Evolutionary conservation across 2,113 vertebrate genomes (phyloP), one percentile per base, ranked within the genome.

Genomic region (Eira barbara): DNA sequence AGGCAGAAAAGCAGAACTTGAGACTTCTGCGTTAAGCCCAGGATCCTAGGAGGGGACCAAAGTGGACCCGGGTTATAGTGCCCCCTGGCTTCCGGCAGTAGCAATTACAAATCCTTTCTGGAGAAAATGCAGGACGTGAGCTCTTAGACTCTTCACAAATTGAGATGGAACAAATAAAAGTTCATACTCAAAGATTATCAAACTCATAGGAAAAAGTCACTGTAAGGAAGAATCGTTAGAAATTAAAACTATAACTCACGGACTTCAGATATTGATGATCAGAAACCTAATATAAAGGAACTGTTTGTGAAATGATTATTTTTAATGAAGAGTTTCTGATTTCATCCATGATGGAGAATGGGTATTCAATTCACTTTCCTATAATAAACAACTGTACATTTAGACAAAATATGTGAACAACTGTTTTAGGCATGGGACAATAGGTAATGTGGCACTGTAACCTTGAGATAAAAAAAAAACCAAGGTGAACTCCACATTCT

Each of bases 51-150:
- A 27, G 57, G 15, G 2, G 7, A 55, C 49, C 57, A 27, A 89
- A 52, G 21, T 23, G 27, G 90, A 89, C 47, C 69, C 79, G 81
- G 42, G 34, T 93, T 94, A 83, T 78, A 80, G 96, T 55, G 80
- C 86, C 94, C 89, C 94, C 94, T 98, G 55, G 83, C 90, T 45
- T 59, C 49, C 36, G 55, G 86, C 15, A 76, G 20, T 74, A 74
- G 82, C 74, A 96, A 90, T 63, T 96, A 73, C 84, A 97, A 93
- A 85, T 82, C 31, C 21, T 97, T 82, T 65, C 39, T 12, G 49
- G 47, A 39, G 27, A 83, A 88, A 78, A 31, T 5, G 18, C 15
- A 47, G 4, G 39, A 7, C 39, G 8, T 55, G 11, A 81, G 57
- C 52, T 79, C 36, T 23, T 67, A 42, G 4, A 4, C 42, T 81